Percentiles rank a stretch among this genome's conserved stretches.
phyloP scores from a whole-genome alignment of 1,140 invertebrate genomes.

The Scaptomyza hsui region DNA sequence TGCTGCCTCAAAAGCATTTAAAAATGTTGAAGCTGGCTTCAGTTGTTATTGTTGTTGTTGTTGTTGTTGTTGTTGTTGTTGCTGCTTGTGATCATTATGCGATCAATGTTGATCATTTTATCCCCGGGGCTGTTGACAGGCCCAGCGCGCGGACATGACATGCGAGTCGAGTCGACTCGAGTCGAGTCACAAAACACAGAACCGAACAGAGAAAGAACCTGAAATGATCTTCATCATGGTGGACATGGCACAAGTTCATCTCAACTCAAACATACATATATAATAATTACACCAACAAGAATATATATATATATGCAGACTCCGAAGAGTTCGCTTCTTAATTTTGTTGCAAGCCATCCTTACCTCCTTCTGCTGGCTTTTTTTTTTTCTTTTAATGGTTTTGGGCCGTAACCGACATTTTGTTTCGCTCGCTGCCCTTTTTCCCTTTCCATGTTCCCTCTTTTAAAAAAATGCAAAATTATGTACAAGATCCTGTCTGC shows the following conservation, averaged over 20 bases:
- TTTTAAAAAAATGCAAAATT: constrained; percentile 82
- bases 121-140: constrained; percentile 83
- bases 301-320: constrained; percentile 18
- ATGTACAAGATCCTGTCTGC: constrained; percentile 78
- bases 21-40: constrained; percentile 55
- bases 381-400: constrained; percentile 72
- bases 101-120: constrained; percentile 84
- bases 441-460: too few species aligned
- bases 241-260: constrained; percentile 42
- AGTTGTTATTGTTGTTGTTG: constrained; percentile 35
- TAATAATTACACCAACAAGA: constrained; percentile 66
- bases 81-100: constrained; percentile 80
- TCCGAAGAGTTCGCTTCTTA: constrained; percentile 60
- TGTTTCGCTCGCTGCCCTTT: constrained; percentile 50
- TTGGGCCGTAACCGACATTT: constrained; percentile 78
- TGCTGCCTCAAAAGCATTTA: constrained; percentile 67
- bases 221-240: constrained; percentile 78
- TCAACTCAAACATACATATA: constrained; percentile 50
- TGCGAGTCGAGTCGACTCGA: constrained; percentile 59
- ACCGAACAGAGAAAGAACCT: constrained; percentile 40
- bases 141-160: constrained; percentile 83
- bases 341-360: constrained; percentile 55
- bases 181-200: constrained; percentile 30
- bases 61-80: constrained; percentile 39
- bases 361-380: background rate